Evolutionary conservation across 2,888 invertebrate genomes (phyloP), one percentile per base, ranked within the genome.

Genomic region (Anthophora plumipes): DNA sequence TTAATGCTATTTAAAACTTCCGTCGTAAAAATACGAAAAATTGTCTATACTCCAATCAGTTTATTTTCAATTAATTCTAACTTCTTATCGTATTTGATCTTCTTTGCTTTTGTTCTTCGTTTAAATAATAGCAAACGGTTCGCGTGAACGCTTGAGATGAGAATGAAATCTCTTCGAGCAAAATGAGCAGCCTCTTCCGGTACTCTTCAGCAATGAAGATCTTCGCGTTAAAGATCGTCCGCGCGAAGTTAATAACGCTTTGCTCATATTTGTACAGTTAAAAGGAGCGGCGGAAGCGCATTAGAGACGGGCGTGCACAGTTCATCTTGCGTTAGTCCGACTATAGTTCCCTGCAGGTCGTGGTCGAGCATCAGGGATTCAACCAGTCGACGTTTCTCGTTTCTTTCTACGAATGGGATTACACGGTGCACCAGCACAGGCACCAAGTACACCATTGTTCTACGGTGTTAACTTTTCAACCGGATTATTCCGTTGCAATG

Each of bases 391-490:
- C 48, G 57, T 64, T 57, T 63, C 77, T 67, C 64, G 43, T 60
- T 76, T 52, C 61, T 76, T 67, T 77, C 61, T 20, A 37, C 41
- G 11, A n/a, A 43, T 50, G 74, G 75, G 76, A 82, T 77, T 83
- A 82, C 77, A 55, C 48, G 64, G 55, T 39, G 76, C 63, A 55
- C 25, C 20, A 22, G 52, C 68, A 66, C 46, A 50, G 68, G 66
- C 73, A 52, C 66, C 70, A 68, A 71, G 71, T 25, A 52, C 61
- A 72, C 68, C 69, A 82, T 83, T 82, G 83, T 83, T 72, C 83
- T 55, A 72, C 72, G 79, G 78, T 68, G 75, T 82, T 83, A 84
- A 84, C 84, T 84, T 84, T 84, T 84, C 81, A 82, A 82, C 84
- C 77, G 82, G 84, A 84, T 85, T 82, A 85, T 82, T 82, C 82